Evolutionary conservation across 2,797 vertebrate species (phyloP).

Genomic region (Petrocephalus sullivani): DNA sequence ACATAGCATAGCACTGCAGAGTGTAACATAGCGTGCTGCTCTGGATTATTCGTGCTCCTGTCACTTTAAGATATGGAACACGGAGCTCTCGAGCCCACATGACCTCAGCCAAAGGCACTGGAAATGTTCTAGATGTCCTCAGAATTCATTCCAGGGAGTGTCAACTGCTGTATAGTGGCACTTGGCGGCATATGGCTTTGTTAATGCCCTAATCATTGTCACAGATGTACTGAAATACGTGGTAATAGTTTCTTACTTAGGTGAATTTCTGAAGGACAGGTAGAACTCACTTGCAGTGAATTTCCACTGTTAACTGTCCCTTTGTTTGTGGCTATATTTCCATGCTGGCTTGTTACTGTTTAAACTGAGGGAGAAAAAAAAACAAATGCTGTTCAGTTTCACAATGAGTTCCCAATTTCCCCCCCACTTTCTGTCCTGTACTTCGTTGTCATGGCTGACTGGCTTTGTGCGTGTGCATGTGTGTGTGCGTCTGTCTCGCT

Average conservation of each 20-base stretch:
- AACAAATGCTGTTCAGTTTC: not conserved
- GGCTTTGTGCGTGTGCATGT: not conserved
- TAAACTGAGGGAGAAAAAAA: not conserved
- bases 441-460: not conserved
- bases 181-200: not conserved
- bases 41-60: not conserved
- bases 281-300: not conserved
- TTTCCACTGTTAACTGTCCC: not conserved
- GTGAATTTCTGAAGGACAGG: not conserved
- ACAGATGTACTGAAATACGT: not conserved
- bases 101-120: constrained; percentile 1
- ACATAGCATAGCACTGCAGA: not conserved
- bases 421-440: not conserved
- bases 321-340: not conserved
- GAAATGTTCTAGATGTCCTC: not conserved
- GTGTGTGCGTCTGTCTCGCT: not conserved
- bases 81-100: not conserved
- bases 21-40: not conserved
- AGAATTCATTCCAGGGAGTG: not conserved
- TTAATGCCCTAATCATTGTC: not conserved
- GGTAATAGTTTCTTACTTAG: not conserved
- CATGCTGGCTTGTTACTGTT: not conserved
- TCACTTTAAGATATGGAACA: not conserved
- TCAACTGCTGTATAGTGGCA: not conserved
- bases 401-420: not conserved